Evolutionary conservation across 2,113 vertebrate genomes (phyloP), one percentile per base, ranked within the genome.

Genomic region (Neofelis nebulosa): DNA sequence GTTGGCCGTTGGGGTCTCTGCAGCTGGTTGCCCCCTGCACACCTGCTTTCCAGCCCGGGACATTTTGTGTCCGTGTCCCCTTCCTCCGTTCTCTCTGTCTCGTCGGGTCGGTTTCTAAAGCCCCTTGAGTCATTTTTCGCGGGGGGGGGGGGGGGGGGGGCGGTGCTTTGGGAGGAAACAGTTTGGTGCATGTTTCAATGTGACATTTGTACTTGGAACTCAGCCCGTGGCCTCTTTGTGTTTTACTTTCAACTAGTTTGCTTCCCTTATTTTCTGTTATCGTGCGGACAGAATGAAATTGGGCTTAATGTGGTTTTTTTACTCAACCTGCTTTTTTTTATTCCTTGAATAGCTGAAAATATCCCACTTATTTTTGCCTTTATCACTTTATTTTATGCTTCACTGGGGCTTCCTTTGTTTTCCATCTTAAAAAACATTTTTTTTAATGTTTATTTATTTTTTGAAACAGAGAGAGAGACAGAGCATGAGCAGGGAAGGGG

Each of bases 151-250:
- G 0, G 18, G 33, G 36, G 36, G 41, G 41, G 18, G 18, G 55
- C 0, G 18, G 6, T 21, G 55, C 61, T 71, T 84, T 21, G 50
- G 61, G 38, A 93, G 21, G 69, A 69, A 33, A 12, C 0, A 19
- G n/a, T 16, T 12, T n/a, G 50, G 27, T 16, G 19, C 12, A 0
- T 12, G n/a, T 33, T 7, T 38, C 50, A 15, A 3, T 0, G 0
- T 5, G 21, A n/a, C 27, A 0, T 6, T 74, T 6, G 3, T 21
- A 45, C 61, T 68, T 36, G 84, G 31, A n/a, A 0, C 23, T 23
- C 61, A 21, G 1, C 23, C 36, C 16, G 25, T 5, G 25, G 6
- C 33, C 9, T 6, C 65, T 74, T 4, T 14, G 7, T 31, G 1
- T 57, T 84, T 76, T 33, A 23, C 14, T 52, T 65, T 19, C 45